Conservation (phyloP, 2,113 vertebrate species). For the Aviceda subcristata region DNA sequence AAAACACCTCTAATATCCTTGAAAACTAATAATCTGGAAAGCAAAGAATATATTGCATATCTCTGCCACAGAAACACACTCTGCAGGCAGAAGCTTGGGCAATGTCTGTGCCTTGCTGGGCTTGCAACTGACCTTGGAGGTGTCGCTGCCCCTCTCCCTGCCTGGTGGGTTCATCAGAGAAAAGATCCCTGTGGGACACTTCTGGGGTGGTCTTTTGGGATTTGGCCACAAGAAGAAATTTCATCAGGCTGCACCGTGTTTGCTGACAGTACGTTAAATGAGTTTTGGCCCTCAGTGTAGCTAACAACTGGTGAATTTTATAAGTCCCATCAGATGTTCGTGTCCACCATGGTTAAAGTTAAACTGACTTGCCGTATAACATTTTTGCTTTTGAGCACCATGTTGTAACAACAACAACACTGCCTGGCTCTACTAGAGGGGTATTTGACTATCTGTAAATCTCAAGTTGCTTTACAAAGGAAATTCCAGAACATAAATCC, state of each 20-base stretch:
- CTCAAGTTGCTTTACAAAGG: neutral
- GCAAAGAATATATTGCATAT: neutral
- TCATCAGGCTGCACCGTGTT: neutral
- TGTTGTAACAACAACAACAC: neutral
- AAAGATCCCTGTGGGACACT: neutral
- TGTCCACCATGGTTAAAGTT: neutral
- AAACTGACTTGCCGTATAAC: neutral
- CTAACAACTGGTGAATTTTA: neutral
- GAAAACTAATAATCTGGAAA: neutral
- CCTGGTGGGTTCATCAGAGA: neutral
- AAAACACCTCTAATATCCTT: neutral
- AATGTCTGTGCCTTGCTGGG: neutral
- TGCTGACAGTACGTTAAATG: neutral
- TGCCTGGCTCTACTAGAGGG: neutral
- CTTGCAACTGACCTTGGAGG: neutral
- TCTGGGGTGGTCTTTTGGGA: neutral
- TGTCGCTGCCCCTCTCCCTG: neutral
- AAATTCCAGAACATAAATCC: constrained; percentile 21
- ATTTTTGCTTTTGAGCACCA: neutral
- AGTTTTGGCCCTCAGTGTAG: neutral
- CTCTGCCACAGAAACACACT: neutral
- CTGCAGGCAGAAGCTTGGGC: accelerated
- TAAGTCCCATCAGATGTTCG: neutral
- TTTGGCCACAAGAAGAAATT: neutral
- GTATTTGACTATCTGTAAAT: neutral